A percentile compares a stretch with the other conserved stretches of the same genome.
Conservation (phyloP, 2,113 vertebrate species). For the Terrapene triunguis region DNA sequence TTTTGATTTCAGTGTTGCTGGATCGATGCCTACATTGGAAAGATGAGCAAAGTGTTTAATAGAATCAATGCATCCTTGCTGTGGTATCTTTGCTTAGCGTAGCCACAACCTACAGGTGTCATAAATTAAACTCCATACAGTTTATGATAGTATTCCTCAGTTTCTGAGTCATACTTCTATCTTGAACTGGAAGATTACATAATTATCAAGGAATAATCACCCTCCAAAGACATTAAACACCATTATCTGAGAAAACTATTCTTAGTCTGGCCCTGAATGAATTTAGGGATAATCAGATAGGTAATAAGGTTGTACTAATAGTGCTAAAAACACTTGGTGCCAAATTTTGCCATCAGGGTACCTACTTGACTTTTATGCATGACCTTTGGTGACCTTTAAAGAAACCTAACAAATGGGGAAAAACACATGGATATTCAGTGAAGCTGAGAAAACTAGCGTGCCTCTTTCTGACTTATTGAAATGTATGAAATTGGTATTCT, state of each 20-base stretch:
- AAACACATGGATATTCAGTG: not conserved
- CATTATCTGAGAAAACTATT: not conserved
- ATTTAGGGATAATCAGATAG: not conserved
- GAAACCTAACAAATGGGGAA: not conserved
- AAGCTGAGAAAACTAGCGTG: not conserved
- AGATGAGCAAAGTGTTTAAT: not conserved
- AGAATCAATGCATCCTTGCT: not conserved
- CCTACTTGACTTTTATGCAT: not conserved
- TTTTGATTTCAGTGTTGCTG: not conserved
- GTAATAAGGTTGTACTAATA: not conserved
- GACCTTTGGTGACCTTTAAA: not conserved
- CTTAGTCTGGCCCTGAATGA: not conserved
- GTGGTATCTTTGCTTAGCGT: not conserved
- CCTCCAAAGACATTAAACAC: conserved; percentile 11
- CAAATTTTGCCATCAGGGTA: not conserved
- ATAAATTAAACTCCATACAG: not conserved
- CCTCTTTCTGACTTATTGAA: not conserved
- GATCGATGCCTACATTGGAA: not conserved
- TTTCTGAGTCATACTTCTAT: not conserved
- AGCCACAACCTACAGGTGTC: not conserved
- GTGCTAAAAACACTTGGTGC: not conserved
- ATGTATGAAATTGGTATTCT: not conserved
- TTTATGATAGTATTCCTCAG: not conserved
- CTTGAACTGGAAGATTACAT: not conserved
- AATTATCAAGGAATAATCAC: not conserved